phyloP scores from a whole-genome alignment of 2,888 invertebrate species.

The Penaeus monodon region DNA sequence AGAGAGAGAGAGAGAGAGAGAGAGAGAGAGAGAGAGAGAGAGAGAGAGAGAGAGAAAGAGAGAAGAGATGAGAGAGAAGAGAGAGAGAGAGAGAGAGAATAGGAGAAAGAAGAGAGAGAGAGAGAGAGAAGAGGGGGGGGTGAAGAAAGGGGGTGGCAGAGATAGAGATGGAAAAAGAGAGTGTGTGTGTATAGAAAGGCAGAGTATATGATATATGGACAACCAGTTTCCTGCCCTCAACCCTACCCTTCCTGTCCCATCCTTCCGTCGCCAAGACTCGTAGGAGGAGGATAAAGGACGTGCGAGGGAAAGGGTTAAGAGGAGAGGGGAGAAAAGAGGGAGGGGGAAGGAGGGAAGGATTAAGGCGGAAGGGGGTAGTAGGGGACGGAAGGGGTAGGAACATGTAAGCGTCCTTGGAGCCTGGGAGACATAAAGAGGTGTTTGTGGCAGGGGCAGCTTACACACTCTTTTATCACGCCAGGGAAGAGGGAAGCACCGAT shows the following conservation, averaged over 20 bases:
- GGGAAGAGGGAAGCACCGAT: too few species aligned
- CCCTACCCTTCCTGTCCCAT: too few species aligned
- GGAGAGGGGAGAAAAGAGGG: not conserved
- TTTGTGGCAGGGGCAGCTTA: not conserved
- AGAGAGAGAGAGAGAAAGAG: not conserved
- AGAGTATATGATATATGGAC: not conserved
- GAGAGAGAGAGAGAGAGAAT: not conserved
- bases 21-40: not conserved
- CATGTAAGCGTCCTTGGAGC: not conserved
- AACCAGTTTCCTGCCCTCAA: too few species aligned
- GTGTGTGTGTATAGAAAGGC: not conserved
- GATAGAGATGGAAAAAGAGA: not conserved
- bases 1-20: not conserved
- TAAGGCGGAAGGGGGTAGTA: too few species aligned
- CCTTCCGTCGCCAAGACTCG: too few species aligned
- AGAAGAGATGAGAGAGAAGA: too few species aligned
- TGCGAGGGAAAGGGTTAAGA: not conserved
- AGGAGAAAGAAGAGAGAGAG: not conserved
- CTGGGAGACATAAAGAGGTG: not conserved
- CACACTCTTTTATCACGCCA: too few species aligned
- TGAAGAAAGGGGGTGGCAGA: not conserved
- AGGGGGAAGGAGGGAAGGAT: too few species aligned
- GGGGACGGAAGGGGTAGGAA: not conserved
- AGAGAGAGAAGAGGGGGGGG: not conserved
- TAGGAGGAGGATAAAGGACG: too few species aligned